Percentiles rank a stretch among this genome's conserved stretches.
Conservation (phyloP, 2,797 vertebrate genomes). For the Octomys mimax region DNA sequence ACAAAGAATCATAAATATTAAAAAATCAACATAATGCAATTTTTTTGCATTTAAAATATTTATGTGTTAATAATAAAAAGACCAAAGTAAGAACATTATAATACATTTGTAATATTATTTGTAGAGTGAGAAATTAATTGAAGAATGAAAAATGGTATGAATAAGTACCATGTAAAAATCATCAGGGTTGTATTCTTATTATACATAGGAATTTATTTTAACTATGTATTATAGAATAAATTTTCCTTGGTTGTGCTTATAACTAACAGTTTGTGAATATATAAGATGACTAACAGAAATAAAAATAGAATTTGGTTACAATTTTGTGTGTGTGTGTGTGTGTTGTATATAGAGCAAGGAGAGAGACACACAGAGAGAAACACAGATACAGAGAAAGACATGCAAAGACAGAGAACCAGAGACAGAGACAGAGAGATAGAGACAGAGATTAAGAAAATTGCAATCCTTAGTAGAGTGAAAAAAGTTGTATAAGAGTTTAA, state of each 20-base stretch:
- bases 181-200: not conserved
- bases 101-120: not conserved
- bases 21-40: not conserved
- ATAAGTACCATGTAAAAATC: not conserved
- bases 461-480: not conserved
- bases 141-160: not conserved
- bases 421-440: not conserved
- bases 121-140: not conserved
- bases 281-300: not conserved
- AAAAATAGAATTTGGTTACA: not conserved
- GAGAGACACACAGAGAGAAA: accelerated
- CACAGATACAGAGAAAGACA: accelerated
- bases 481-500: not conserved
- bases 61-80: not conserved
- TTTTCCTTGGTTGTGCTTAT: not conserved
- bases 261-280: not conserved
- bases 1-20: not conserved
- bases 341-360: not conserved
- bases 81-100: not conserved
- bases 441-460: not conserved
- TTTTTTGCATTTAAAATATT: conserved; percentile 30
- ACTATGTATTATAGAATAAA: not conserved
- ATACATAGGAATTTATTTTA: not conserved
- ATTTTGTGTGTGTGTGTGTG: too few species aligned
- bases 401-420: accelerated